Conservation (phyloP, 2,888 invertebrate genomes). For the Catocala fraxini region DNA sequence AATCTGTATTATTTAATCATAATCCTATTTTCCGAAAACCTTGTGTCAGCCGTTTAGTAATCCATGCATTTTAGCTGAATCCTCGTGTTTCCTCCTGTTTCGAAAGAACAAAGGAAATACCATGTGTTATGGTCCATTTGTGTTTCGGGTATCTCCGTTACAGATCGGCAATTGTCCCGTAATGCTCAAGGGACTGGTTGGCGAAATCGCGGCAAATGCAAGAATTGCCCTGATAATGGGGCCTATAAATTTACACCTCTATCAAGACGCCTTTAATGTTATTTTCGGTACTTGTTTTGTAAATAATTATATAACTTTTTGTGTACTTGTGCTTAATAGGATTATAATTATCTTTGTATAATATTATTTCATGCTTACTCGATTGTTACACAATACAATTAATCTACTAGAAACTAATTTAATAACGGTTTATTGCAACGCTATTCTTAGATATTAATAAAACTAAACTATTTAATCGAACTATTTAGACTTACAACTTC, state of each 20-base stretch:
- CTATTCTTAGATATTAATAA: too few species aligned
- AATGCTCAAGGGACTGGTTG: constrained; percentile 53
- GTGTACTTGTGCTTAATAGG: too few species aligned
- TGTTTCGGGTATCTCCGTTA: constrained; percentile 67
- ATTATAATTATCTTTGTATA: too few species aligned
- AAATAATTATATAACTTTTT: too few species aligned
- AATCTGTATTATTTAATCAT: not conserved
- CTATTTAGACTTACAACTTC: too few species aligned
- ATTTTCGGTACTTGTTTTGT: constrained; percentile 39
- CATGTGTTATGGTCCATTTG: constrained; percentile 61
- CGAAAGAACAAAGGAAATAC: constrained; percentile 46
- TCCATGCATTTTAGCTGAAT: constrained; percentile 31
- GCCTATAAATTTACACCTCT: constrained; percentile 66
- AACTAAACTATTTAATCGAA: too few species aligned
- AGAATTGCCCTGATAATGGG: constrained; percentile 68
- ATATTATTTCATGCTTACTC: too few species aligned
- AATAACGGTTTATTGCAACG: too few species aligned
- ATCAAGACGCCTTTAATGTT: constrained; percentile 58
- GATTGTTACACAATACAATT: too few species aligned
- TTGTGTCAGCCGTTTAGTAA: constrained; percentile 20
- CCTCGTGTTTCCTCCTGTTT: constrained; percentile 22
- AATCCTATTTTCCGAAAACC: constrained; percentile 1
- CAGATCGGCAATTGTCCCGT: constrained; percentile 65
- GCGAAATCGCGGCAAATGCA: constrained; percentile 67
- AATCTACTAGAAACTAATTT: too few species aligned